Percentiles rank a stretch among this genome's conserved stretches.
phyloP scores from a whole-genome alignment of 2,113 vertebrate genomes.

The Psilopsiagon aurifrons region DNA sequence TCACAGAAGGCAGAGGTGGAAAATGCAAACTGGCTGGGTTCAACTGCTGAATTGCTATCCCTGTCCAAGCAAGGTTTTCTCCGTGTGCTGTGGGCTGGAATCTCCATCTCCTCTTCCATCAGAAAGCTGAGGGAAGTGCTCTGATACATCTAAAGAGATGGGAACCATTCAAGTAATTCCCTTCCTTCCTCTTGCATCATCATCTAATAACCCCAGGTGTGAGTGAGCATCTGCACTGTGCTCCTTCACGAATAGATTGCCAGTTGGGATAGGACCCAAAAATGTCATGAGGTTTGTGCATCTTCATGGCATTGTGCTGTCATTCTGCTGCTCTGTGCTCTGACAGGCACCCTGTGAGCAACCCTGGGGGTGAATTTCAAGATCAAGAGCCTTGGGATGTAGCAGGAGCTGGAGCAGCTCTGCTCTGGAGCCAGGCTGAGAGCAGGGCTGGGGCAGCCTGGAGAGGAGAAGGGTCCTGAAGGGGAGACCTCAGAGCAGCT shows the following conservation, averaged over 20 bases:
- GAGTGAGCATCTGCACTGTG: accelerated
- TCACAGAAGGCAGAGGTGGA: neutral
- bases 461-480: neutral
- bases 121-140: neutral
- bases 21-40: neutral
- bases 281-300: accelerated
- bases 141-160: accelerated
- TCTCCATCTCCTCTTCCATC: neutral
- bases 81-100: accelerated
- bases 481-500: neutral
- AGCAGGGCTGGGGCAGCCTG: neutral
- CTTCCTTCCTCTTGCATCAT: neutral
- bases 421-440: neutral
- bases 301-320: accelerated
- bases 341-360: neutral
- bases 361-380: neutral
- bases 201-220: accelerated
- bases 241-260: accelerated
- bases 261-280: neutral
- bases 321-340: accelerated
- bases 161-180: neutral
- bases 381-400: neutral
- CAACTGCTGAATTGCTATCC: accelerated
- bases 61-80: neutral
- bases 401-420: too few species aligned